Evolutionary conservation across 2,888 invertebrate genomes (phyloP), one percentile per base, ranked within the genome.

Genomic region (Drosophila imparisetae): DNA sequence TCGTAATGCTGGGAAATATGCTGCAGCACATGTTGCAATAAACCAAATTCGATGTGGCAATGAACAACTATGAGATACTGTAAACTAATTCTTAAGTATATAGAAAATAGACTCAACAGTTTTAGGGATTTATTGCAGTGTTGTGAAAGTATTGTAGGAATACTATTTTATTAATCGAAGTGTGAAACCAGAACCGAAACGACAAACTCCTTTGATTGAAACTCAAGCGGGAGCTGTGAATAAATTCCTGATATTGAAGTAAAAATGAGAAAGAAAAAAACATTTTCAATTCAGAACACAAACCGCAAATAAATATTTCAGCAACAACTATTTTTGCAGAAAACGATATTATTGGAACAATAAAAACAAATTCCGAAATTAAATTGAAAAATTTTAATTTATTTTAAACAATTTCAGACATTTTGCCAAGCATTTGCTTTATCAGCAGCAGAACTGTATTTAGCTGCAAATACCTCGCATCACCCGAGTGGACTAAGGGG

Each of bases 1-100:
- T 68, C 80, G 83, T 75, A 82, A 79, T 68, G 50, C 55, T 48
- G 57, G n/a, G 42, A 60, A 77, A 77, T 69, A 63, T 78, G 68
- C 61, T 54, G 53, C 45, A 59, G 59, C 78, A 77, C 66, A 72
- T 77, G 62, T 38, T 49, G 54, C 48, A 81, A 77, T 72, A 63
- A 67, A 62, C 52, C 18, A 29, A 65, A 6, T 15, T 27, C 3
- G 18, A 27, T 10, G 10, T 1, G 4, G 1, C 27, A 29, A 10
- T 54, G 52, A 45, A 45, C 27, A 55, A 50, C 72, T 38, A 0
- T 1, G 15, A 49, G 29, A 53, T 78, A 55, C 74, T 53, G 36
- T 53, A 2, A 38, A 36, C 38, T 29, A 60, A 45, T 11, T 21
- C 1, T 11, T 1, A 4, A 40, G 13, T 7, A 21, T 50, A 27